Base-by-base conservation (phyloP, 1,140 invertebrate genomes). In the Drosophila leontia region DNA sequence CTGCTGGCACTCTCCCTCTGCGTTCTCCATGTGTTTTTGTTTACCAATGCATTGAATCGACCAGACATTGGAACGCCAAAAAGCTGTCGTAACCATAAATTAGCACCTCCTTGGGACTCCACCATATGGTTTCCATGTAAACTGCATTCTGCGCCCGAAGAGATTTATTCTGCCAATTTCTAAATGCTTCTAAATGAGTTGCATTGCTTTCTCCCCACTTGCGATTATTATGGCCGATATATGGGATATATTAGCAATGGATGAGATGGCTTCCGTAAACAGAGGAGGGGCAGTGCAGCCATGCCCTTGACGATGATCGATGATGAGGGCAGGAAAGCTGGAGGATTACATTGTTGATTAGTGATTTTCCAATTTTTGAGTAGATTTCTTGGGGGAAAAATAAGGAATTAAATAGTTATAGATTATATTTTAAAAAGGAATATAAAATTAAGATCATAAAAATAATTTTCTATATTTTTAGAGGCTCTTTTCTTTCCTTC, bases 151-250 rank as follows among this genome's bases (percentile, higher is more conserved):
- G 82, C 78, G 50, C 47, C 41, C 71, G 83, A 82, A 42, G 35
- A 83, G 84, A 88, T 88, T 88, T 88, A 88, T 87, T 87, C 61
- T 83, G 80, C 72, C 64, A 77, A 82, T 87, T 87, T 59, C 55
- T n/a, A 56, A 56, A 69, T 90, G 53, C 53, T 79, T 65, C 57
- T 59, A 75, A 88, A 84, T 88, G 74, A 88, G 85, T 88, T 68
- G 81, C 65, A n/a, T 41, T 41, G 45, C 34, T 17, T 15, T 15
- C n/a, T 39, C 9, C 9, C 59, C 64, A 57, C 48, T 71, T 69
- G 68, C 8, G 26, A 68, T 68, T 68, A 68, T 45, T 70, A 70
- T 70, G 48, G 19, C 29, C 12, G 23, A 48, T 48, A 26, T 8
- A n/a, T 29, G 7, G 1, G 15, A 48, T 76, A 59, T 53, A 65